Percentiles rank a stretch among this genome's conserved stretches.
These are phyloP conservation scores for Saccostrea echinata DNA, from an alignment of 1,140 invertebrate species.

Conservation along the genomic window DNA sequence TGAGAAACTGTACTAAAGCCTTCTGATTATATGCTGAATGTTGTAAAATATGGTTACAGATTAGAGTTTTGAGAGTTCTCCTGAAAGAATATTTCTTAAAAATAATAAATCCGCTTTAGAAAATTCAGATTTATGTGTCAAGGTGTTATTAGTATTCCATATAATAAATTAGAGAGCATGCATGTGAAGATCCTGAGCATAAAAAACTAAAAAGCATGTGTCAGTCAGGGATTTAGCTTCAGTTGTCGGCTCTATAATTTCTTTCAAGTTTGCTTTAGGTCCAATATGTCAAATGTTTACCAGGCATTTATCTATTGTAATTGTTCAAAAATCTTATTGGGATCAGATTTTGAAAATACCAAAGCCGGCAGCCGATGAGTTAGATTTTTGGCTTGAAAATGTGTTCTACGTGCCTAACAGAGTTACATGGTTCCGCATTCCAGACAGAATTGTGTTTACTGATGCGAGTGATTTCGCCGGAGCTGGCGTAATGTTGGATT, in stretches of 20 bases:
- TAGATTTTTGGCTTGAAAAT: slow-evolving; percentile 34
- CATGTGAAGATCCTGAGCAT: background rate
- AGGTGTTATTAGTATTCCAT: background rate
- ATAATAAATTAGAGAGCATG: background rate
- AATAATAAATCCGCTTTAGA: slow-evolving; percentile 36
- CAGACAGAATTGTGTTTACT: slow-evolving; percentile 31
- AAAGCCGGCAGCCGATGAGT: background rate
- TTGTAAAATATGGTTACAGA: slow-evolving; percentile 38
- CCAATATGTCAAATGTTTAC: slow-evolving; percentile 34
- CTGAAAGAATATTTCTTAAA: background rate
- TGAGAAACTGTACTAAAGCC: slow-evolving; percentile 37
- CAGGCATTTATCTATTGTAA: background rate
- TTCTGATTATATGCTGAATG: slow-evolving; percentile 31
- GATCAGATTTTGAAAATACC: background rate
- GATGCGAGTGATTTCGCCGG: slow-evolving; percentile 39
- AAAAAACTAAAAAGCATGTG: background rate
- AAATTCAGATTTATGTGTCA: background rate
- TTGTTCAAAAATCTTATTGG: background rate
- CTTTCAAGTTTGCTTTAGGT: slow-evolving; percentile 12
- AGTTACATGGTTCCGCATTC: slow-evolving; percentile 8
- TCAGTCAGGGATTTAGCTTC: background rate
- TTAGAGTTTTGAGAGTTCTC: slow-evolving; percentile 20
- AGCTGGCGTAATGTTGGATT: background rate
- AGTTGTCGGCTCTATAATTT: slow-evolving; percentile 27
- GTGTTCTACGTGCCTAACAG: background rate